Conservation (phyloP, 2,797 vertebrate genomes). For the Pseudochirops cupreus region DNA sequence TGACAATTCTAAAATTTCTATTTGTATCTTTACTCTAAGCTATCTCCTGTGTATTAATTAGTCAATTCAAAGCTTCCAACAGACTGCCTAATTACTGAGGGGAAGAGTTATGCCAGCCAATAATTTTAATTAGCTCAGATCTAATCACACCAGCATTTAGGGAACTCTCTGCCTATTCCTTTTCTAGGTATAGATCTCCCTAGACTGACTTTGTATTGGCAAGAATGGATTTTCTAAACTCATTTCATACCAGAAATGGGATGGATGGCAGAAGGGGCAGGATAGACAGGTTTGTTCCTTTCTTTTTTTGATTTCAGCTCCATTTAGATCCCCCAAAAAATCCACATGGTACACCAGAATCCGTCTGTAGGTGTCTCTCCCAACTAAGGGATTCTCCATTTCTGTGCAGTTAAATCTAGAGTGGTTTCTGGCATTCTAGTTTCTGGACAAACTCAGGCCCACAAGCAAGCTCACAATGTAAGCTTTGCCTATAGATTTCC, state of each 20-base stretch:
- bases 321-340: not conserved
- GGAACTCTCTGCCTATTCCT: not conserved
- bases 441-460: not conserved
- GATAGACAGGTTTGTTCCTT: not conserved
- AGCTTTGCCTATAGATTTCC: not conserved
- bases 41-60: slow-evolving; percentile 3
- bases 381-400: not conserved
- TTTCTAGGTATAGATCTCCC: not conserved
- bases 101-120: slow-evolving; percentile 1
- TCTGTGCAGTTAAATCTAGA: not conserved
- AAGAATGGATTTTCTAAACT: not conserved
- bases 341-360: not conserved
- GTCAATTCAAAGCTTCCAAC: not conserved
- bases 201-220: not conserved
- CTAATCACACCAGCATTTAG: not conserved
- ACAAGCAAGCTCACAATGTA: not conserved
- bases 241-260: not conserved
- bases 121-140: slow-evolving; percentile 1
- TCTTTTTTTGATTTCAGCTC: not conserved
- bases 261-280: not conserved
- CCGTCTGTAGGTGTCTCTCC: not conserved
- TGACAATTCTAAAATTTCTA: not conserved
- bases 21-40: not conserved
- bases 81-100: slow-evolving; percentile 4
- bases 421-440: not conserved